Percentiles rank a stretch among this genome's conserved stretches.
These are phyloP conservation scores for Drosophila multiciliata DNA, from an alignment of 2,888 invertebrate genomes.

Conservation along the genomic window DNA sequence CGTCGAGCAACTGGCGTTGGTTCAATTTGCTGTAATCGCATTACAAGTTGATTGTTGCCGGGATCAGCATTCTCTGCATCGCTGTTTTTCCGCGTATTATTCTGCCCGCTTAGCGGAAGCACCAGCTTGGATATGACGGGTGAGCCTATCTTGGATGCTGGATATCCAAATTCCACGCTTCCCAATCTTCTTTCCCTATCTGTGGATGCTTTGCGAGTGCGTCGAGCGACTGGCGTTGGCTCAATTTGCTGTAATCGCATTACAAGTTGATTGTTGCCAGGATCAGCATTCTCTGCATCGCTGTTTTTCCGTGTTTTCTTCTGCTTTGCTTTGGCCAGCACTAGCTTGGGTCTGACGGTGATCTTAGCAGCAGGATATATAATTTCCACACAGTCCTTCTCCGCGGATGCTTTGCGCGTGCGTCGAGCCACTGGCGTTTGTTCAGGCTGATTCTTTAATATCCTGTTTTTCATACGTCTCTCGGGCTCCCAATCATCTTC, in stretches of 20 bases:
- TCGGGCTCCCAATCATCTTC: conserved; percentile 84
- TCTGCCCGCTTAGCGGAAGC: conserved; percentile 39
- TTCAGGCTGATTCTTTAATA: conserved; percentile 71
- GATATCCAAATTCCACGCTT: conserved; percentile 5
- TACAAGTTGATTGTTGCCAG: conserved; percentile 19
- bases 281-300: conserved; percentile 45
- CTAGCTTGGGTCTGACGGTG: conserved; percentile 69
- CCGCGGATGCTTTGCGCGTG: conserved; percentile 57
- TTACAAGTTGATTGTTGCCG: conserved; percentile 12
- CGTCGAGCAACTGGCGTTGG: too few species aligned
- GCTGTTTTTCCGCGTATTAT: conserved; percentile 44
- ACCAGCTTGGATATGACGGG: conserved; percentile 72
- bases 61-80: conserved; percentile 48
- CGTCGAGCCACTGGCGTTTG: conserved; percentile 64
- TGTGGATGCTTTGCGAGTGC: conserved; percentile 69
- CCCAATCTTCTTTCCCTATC: conserved; percentile 14
- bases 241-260: conserved; percentile 66
- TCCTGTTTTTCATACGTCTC: conserved; percentile 81
- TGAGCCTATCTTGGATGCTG: conserved; percentile 56
- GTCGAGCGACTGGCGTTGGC: conserved; percentile 60
- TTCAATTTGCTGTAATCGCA: conserved; percentile 70
- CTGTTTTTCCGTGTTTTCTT: conserved; percentile 23
- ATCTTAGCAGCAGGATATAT: conserved; percentile 41
- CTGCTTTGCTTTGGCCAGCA: conserved; percentile 49
- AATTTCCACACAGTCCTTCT: conserved; percentile 2